Percentiles rank a stretch among this genome's conserved stretches.
Evolutionary conservation across 2,888 invertebrate species (phyloP).

Genomic region (Cephalotes varians): DNA sequence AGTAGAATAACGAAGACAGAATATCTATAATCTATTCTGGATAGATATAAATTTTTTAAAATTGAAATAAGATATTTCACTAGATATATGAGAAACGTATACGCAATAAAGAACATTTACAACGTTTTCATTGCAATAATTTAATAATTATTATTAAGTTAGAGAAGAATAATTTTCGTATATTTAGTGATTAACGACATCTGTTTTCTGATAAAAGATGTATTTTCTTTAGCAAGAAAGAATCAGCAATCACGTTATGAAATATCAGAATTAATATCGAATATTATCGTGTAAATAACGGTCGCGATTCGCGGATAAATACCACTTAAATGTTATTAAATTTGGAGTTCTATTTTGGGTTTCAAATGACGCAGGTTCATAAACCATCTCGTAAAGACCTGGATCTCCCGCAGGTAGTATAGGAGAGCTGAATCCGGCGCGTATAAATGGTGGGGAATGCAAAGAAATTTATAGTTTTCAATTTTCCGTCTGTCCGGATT

Average conservation of each 20-base stretch:
- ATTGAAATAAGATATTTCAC: neutral
- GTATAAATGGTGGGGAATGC: slow-evolving; percentile 11
- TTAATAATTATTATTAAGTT: neutral
- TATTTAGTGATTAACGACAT: neutral
- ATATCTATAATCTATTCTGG: slow-evolving; percentile 10
- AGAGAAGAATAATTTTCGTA: neutral
- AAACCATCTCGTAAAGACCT: slow-evolving; percentile 22
- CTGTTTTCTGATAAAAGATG: neutral
- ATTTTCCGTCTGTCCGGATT: slow-evolving; percentile 60
- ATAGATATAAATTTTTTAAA: neutral
- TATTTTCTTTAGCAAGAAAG: neutral
- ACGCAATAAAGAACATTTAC: neutral
- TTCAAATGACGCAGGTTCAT: slow-evolving; percentile 43
- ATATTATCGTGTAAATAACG: neutral
- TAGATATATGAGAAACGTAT: too few species aligned
- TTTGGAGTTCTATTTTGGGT: neutral
- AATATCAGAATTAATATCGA: neutral
- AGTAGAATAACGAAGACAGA: slow-evolving; percentile 24
- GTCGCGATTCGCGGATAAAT: neutral
- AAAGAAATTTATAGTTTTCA: slow-evolving; percentile 67
- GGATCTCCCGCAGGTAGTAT: slow-evolving; percentile 17
- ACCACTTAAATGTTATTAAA: slow-evolving; percentile 3
- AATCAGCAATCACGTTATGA: neutral
- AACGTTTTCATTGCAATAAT: neutral
- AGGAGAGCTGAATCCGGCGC: slow-evolving; percentile 2